A percentile compares a stretch with the other conserved stretches of the same genome.
phyloP scores from a whole-genome alignment of 2,113 vertebrate species.

The Rissa tridactyla region DNA sequence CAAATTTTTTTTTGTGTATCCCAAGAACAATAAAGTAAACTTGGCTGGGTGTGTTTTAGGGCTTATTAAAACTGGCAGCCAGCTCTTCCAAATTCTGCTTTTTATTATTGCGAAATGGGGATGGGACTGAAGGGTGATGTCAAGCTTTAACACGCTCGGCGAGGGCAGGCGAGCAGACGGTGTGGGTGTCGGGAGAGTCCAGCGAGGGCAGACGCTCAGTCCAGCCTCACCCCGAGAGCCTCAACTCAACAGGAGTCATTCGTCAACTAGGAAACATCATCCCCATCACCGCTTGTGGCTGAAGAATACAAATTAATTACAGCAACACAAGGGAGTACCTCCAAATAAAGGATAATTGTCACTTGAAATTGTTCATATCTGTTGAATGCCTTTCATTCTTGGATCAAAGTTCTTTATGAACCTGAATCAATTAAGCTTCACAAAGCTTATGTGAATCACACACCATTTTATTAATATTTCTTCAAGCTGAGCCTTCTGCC shows the following conservation, averaged over 20 bases:
- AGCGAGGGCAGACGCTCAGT: not conserved
- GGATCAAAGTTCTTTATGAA: not conserved
- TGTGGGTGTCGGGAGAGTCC: not conserved
- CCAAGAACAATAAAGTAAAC: constrained; percentile 65
- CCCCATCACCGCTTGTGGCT: rapidly evolving
- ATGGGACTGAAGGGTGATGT: constrained; percentile 22
- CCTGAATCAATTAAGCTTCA: not conserved
- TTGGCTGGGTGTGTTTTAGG: constrained; percentile 28
- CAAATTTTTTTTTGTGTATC: not conserved
- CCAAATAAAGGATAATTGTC: not conserved
- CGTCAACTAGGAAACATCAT: not conserved
- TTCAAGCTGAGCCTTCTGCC: not conserved
- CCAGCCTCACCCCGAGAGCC: not conserved
- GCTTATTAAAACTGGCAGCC: constrained; percentile 12
- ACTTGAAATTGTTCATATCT: not conserved
- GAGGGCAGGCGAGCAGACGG: not conserved
- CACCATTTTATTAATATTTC: not conserved
- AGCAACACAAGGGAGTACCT: not conserved
- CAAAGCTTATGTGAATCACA: rapidly evolving
- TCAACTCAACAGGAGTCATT: not conserved
- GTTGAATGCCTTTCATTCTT: not conserved
- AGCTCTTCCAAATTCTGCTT: constrained; percentile 12
- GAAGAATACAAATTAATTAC: not conserved
- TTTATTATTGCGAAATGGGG: constrained; percentile 45
- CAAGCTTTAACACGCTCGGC: constrained; percentile 36